These are phyloP conservation scores for Oscheius onirici DNA, from an alignment of 2,888 invertebrate genomes.

Conservation along the genomic window DNA sequence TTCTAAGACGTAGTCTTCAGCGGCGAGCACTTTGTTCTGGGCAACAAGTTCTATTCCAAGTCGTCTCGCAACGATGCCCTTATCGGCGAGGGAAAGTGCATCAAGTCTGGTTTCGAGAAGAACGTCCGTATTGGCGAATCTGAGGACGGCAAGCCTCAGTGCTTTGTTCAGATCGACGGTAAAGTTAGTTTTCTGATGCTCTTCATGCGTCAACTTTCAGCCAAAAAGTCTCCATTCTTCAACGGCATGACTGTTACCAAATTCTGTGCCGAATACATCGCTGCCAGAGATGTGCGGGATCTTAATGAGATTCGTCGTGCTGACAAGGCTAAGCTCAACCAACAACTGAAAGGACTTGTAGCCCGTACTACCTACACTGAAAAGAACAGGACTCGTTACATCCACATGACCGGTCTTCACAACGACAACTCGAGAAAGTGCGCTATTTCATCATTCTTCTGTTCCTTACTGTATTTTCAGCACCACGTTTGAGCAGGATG, in stretches of 20 bases:
- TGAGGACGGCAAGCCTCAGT: too few relatives aligned
- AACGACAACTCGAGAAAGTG: slow-evolving; percentile 19
- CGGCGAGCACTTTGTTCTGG: slow-evolving; percentile 18
- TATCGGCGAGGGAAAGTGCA: slow-evolving; percentile 35
- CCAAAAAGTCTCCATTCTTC: slow-evolving; percentile 33
- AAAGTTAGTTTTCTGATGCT: not conserved
- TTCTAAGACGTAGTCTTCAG: slow-evolving; percentile 20
- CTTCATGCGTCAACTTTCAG: not conserved
- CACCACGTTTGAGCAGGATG: slow-evolving; percentile 12
- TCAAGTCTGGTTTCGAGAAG: slow-evolving; percentile 38
- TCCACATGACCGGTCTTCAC: slow-evolving; percentile 25
- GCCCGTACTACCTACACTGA: slow-evolving; percentile 26
- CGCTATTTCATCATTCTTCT: too few relatives aligned
- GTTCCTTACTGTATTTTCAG: too few relatives aligned
- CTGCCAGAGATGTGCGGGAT: not conserved
- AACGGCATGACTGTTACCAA: not conserved
- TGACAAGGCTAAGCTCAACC: not conserved
- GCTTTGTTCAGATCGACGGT: slow-evolving; percentile 37
- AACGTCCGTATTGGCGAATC: slow-evolving; percentile 28
- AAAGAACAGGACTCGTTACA: not conserved
- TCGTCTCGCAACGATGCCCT: slow-evolving; percentile 9
- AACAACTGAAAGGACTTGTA: slow-evolving; percentile 28
- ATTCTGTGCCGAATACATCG: not conserved
- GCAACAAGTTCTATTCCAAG: slow-evolving; percentile 26
- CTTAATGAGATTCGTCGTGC: not conserved